Conservation (phyloP, 2,888 invertebrate genomes). For the Boloria selene region DNA sequence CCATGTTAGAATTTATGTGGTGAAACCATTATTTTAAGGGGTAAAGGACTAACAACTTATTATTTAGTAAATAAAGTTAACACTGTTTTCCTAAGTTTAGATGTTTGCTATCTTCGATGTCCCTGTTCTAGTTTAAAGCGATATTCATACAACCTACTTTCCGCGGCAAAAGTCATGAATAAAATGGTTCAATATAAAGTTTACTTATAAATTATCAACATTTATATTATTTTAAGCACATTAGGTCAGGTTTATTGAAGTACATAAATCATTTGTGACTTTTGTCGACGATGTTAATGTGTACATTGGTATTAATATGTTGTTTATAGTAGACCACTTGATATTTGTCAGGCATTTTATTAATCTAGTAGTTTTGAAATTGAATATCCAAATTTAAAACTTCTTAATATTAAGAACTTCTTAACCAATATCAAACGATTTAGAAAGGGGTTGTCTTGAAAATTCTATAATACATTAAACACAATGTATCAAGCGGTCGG, state of each 20-base stretch:
- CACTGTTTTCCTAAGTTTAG: slow-evolving; percentile 25
- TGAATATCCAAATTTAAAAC: too few species aligned
- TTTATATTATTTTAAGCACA: neutral
- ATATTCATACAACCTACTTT: slow-evolving; percentile 17
- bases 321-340: slow-evolving; percentile 34
- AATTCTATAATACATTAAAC: neutral
- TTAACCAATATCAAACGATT: too few species aligned
- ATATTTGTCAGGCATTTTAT: neutral
- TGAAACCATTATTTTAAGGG: too few species aligned
- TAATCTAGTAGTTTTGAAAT: neutral
- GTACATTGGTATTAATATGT: slow-evolving; percentile 26
- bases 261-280: slow-evolving; percentile 6
- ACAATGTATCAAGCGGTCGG: slow-evolving; percentile 11
- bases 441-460: neutral
- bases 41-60: too few species aligned
- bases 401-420: too few species aligned
- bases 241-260: neutral
- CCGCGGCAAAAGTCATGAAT: neutral
- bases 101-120: slow-evolving; percentile 29
- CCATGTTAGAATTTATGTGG: too few species aligned
- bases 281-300: slow-evolving; percentile 25
- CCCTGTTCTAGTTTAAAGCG: slow-evolving; percentile 26
- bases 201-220: neutral
- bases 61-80: too few species aligned
- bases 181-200: neutral